Percentiles rank a stretch among this genome's conserved stretches.
Evolutionary conservation across 2,797 vertebrate genomes (phyloP).

Genomic region (Mus caroli): DNA sequence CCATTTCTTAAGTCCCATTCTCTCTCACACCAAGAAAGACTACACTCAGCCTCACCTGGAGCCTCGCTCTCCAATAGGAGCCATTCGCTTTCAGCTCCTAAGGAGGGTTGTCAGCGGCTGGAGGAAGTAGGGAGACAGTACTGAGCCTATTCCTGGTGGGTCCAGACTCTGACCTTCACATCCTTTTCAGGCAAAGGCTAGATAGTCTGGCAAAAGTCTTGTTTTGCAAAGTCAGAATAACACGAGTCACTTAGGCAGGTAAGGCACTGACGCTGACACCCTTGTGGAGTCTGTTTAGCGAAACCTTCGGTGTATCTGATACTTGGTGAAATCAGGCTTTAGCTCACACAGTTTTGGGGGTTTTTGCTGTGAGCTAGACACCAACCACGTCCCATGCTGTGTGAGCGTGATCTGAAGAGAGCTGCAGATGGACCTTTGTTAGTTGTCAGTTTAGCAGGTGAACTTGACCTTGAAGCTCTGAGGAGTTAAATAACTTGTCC

Average conservation of each 20-base stretch:
- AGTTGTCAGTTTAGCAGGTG: constrained; percentile 52
- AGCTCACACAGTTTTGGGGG: not conserved
- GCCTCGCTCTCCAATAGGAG: not conserved
- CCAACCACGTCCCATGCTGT: not conserved
- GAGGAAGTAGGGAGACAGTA: not conserved
- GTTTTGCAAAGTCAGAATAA: constrained; percentile 3
- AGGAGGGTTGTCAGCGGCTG: not conserved
- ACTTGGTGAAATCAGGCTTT: constrained; percentile 47
- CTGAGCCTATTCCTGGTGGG: not conserved
- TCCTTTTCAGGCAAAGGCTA: constrained; percentile 8
- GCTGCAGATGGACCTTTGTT: constrained; percentile 27
- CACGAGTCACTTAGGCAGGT: not conserved
- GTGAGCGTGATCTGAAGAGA: constrained; percentile 10
- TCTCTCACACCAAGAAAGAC: constrained; percentile 2
- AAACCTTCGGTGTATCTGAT: not conserved
- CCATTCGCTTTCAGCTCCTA: constrained; percentile 1
- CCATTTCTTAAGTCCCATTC: constrained; percentile 17
- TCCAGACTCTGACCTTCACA: constrained; percentile 24
- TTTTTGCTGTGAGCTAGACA: constrained; percentile 64
- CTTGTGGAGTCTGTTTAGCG: not conserved
- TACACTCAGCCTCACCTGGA: not conserved
- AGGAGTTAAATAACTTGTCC: constrained; percentile 34
- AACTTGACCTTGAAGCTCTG: constrained; percentile 36
- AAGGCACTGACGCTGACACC: not conserved
- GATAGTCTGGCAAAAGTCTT: not conserved